phyloP scores from a whole-genome alignment of 92 coral and sea anemone genomes.

The Nematostella vectensis region DNA sequence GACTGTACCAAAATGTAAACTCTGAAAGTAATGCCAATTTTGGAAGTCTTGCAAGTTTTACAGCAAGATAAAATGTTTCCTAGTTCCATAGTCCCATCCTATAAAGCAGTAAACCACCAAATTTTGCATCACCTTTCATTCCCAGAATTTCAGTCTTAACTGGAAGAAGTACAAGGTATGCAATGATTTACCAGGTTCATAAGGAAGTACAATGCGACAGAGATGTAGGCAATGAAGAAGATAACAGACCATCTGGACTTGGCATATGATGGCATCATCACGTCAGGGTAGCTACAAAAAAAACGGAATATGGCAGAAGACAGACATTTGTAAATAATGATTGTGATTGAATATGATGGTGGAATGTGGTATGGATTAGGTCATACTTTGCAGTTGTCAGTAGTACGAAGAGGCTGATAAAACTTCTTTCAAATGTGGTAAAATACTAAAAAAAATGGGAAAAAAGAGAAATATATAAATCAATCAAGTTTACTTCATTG shows the following conservation, averaged over 20 bases:
- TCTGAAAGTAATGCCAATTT: too few relatives aligned
- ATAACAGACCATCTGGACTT: constrained; percentile 67
- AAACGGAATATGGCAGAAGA: neutral
- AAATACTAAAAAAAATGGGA: constrained; percentile 38
- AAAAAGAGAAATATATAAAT: neutral
- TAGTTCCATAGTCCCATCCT: too few relatives aligned
- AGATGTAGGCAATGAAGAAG: constrained; percentile 67
- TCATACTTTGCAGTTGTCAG: constrained; percentile 97
- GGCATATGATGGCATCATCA: constrained; percentile 97
- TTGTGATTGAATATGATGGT: neutral
- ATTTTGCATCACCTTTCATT: too few relatives aligned
- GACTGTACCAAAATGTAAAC: too few relatives aligned
- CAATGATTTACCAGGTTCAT: constrained; percentile 94
- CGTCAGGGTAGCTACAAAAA: constrained; percentile 89
- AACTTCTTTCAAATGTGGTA: constrained; percentile 51
- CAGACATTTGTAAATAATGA: too few relatives aligned
- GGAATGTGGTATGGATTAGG: neutral
- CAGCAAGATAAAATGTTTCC: too few relatives aligned
- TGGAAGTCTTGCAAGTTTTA: too few relatives aligned
- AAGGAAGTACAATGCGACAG: constrained; percentile 80
- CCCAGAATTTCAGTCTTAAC: too few relatives aligned
- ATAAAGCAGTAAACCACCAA: too few relatives aligned
- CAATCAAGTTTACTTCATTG: neutral
- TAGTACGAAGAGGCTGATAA: constrained; percentile 88
- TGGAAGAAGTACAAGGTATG: too few relatives aligned